Base-by-base conservation (phyloP, 2,113 vertebrate genomes). In the Rallus limicola region DNA sequence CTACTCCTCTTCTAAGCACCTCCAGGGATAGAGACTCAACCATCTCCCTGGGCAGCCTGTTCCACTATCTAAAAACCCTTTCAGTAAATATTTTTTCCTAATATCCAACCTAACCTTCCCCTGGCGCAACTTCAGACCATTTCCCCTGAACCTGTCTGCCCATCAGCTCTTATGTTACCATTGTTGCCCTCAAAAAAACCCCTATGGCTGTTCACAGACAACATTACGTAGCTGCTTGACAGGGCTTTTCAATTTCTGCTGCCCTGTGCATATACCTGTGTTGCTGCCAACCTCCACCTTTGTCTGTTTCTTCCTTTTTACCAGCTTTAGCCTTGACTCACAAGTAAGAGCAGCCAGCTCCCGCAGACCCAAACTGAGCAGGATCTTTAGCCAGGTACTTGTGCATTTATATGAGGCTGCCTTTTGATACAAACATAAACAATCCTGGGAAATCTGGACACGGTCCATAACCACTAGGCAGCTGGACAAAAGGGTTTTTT, bases 401-500 rank as follows among this genome's bases (percentile, higher is more conserved):
- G 38, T 87, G 69, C 78, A 79, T 89, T 93, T 91, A 40, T 40
- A 82, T 11, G 48, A 92, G 46, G 34, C 89, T 62, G 69, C n/a
- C 44, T 92, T 95, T 93, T 62, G 82, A 91, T 11, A 78, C 48
- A 58, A 95, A 89, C 69, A 91, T 86, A 93, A 81, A 94, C 69
- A 82, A 76, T 79, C 50, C 74, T 72, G 77, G 83, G 89, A 95
- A 96, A 84, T 79, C 84, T 97, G 95, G 94, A 92, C 53, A 34
- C 0, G 5, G 58, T 79, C 93, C 95, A 97, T 92, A 95, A 96
- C 86, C 86, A 95, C 93, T 82, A 95, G 96, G 96, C 96, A 97
- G 93, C 96, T 92, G 94, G 96, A 95, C 95, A 97, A 93, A 95
- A 95, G 92, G 95, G 65, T 82, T 96, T 97, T 97, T 96, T 97